Evolutionary conservation across 2,797 vertebrate species (phyloP).

Genomic region (Euthynnus affinis): DNA sequence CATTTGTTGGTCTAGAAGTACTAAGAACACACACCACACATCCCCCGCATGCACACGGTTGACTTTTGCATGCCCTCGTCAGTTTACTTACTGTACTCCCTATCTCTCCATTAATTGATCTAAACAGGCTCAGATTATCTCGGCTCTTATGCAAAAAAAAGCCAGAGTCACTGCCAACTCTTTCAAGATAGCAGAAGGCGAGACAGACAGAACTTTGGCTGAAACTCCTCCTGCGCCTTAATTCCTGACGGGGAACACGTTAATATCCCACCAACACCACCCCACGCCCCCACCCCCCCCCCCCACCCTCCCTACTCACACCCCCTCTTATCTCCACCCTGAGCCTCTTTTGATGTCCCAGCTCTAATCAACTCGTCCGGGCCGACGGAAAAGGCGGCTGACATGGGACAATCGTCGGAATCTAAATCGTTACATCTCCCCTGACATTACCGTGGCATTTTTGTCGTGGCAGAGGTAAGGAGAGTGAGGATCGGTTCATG

Average conservation of each 20-base stretch:
- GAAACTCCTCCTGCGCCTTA: slow-evolving; percentile 71
- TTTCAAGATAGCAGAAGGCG: slow-evolving; percentile 76
- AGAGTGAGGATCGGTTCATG: slow-evolving; percentile 79
- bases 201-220: slow-evolving; percentile 76
- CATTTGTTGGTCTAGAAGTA: slow-evolving; percentile 5
- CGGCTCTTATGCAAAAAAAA: slow-evolving; percentile 67
- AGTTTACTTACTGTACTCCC: slow-evolving; percentile 54
- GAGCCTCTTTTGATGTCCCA: slow-evolving; percentile 84
- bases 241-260: slow-evolving; percentile 68
- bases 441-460: slow-evolving; percentile 91
- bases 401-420: slow-evolving; percentile 82
- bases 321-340: slow-evolving; percentile 77
- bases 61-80: slow-evolving; percentile 55
- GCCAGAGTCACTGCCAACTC: slow-evolving; percentile 64
- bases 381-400: slow-evolving; percentile 73
- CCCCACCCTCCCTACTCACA: slow-evolving; percentile 20
- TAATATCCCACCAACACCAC: slow-evolving; percentile 55
- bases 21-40: slow-evolving; percentile 9
- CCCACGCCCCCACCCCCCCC: slow-evolving; percentile 20
- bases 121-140: slow-evolving; percentile 73
- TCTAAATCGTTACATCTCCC: slow-evolving; percentile 88
- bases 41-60: slow-evolving; percentile 29
- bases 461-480: slow-evolving; percentile 83
- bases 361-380: slow-evolving; percentile 83
- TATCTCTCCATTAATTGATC: slow-evolving; percentile 78